phyloP scores from a whole-genome alignment of 1,140 invertebrate species.

The Pemphigus obesinymphae region DNA sequence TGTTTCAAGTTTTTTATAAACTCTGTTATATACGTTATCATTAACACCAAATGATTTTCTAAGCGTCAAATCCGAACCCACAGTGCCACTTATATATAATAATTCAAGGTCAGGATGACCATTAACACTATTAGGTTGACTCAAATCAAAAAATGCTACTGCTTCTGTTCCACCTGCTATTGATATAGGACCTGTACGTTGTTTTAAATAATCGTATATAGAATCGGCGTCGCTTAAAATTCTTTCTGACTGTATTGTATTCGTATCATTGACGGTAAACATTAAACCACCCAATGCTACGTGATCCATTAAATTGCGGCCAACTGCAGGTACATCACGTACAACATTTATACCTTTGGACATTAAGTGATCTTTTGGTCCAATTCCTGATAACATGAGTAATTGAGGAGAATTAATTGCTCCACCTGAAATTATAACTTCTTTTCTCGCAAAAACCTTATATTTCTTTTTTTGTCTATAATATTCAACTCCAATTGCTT shows the following conservation, averaged over 20 bases:
- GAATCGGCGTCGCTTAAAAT: not conserved
- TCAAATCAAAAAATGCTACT: slow-evolving; percentile 67
- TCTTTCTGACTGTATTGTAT: no score
- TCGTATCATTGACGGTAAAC: no score
- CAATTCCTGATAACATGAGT: no score
- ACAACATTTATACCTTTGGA: no score
- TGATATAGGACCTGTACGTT: slow-evolving; percentile 61
- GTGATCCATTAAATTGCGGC: no score
- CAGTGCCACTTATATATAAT: slow-evolving; percentile 58
- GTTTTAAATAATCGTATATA: not conserved
- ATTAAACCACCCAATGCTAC: no score
- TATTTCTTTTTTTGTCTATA: slow-evolving; percentile 54
- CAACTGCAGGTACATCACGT: no score
- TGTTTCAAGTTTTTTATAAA: slow-evolving; percentile 53
- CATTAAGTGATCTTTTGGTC: no score
- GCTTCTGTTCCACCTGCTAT: slow-evolving; percentile 68
- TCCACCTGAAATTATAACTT: slow-evolving; percentile 71
- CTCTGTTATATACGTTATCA: slow-evolving; percentile 55
- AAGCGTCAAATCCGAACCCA: slow-evolving; percentile 55
- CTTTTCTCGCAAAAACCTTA: slow-evolving; percentile 60
- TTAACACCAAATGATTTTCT: slow-evolving; percentile 57
- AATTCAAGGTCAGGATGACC: slow-evolving; percentile 72
- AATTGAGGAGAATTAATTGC: slow-evolving; percentile 71
- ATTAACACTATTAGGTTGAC: slow-evolving; percentile 58
- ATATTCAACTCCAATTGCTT: slow-evolving; percentile 62